Base-by-base conservation (phyloP, 2,797 vertebrate species). In the Lophotriccus pileatus region DNA sequence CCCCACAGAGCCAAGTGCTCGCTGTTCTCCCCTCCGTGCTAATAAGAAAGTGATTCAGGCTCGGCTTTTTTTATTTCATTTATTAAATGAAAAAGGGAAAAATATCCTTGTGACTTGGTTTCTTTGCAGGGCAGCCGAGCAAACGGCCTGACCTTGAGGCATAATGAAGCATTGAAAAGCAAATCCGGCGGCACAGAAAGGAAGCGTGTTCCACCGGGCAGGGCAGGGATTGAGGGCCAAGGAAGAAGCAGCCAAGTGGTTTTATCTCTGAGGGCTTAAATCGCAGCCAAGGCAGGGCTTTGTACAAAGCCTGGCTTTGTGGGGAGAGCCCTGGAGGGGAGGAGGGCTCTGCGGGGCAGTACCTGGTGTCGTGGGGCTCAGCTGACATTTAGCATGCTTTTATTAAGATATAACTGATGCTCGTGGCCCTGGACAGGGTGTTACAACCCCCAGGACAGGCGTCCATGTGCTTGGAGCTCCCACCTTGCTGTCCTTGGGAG, bases 141-240 rank as follows among this genome's bases (percentile, higher is more conserved):
- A 75, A 81, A 78, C 62, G 24, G 91, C 69, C 64, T 28, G 96
- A 93, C 95, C 94, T 95, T 59, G 86, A 84, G 82, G 73, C 74
- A 96, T 94, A 96, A 96, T 91, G 88, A 87, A 85, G 90, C 95
- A 95, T 93, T 96, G 95, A 96, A 76, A 92, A 90, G 93, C 88
- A 87, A 92, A 94, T 69, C 90, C 24, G 60, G 69, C 4, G 3
- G 56, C 36, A 81, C 85, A 92, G 88, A 94, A 46, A 84, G 88
- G 95, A 93, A 92, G 90, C 5, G 59, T 93, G 85, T 93, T 94
- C 80, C 19, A 63, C 72, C 74, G 32, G 9, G 93, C 80, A 60
- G 64, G 78, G 80, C 80, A 84, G 86, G 90, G 82, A 73, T 6
- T 36, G 83, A 89, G 77, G 50, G 76, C 81, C 60, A 46, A 47